A percentile compares a stretch with the other conserved stretches of the same genome.
Evolutionary conservation across 2,113 vertebrate genomes (phyloP).

Genomic region (Anhinga anhinga): DNA sequence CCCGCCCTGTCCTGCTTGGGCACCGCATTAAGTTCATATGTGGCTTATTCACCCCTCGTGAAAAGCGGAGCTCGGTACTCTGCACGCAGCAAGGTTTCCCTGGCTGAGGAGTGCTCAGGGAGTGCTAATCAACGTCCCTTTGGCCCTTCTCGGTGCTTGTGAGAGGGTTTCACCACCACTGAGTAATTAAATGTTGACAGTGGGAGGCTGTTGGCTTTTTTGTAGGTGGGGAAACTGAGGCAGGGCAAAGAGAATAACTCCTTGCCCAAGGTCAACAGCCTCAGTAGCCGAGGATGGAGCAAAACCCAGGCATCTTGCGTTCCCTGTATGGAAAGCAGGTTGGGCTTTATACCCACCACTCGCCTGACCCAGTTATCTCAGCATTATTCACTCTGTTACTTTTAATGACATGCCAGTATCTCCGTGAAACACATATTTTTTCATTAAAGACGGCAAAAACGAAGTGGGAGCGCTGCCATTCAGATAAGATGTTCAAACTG

Average conservation of each 20-base stretch:
- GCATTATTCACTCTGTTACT: background rate
- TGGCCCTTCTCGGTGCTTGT: fast-evolving
- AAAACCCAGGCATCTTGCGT: background rate
- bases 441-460: background rate
- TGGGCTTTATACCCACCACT: background rate
- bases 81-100: background rate
- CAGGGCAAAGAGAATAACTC: background rate
- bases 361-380: background rate
- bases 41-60: background rate
- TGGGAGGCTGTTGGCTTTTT: background rate
- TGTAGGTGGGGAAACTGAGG: background rate
- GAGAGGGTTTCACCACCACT: background rate
- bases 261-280: background rate
- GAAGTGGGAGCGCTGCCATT: background rate
- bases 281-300: background rate
- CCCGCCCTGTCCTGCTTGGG: background rate
- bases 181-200: background rate
- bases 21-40: fast-evolving
- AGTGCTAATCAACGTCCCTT: background rate
- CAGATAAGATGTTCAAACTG: background rate
- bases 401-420: background rate
- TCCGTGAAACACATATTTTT: background rate
- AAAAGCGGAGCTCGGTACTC: background rate
- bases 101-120: background rate
- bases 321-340: background rate